phyloP scores from a whole-genome alignment of 2,113 vertebrate genomes.

The Labeo rohita region DNA sequence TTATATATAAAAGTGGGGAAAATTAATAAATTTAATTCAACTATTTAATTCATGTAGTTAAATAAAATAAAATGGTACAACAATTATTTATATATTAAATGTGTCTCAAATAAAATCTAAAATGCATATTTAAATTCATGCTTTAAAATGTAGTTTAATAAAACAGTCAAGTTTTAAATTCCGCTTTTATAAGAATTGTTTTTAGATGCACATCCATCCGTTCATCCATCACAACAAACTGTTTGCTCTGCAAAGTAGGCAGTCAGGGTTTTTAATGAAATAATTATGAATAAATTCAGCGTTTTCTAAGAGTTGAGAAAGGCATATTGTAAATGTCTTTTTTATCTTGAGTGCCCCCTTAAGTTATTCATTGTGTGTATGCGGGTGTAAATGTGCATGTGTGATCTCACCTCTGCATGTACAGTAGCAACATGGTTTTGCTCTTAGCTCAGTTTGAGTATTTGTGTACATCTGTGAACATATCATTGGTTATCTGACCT shows the following conservation, averaged over 20 bases:
- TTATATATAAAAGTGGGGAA: neutral
- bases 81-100: too few species aligned
- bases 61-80: neutral
- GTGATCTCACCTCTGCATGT: neutral
- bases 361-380: constrained; percentile 17
- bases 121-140: neutral
- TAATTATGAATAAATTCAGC: neutral
- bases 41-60: neutral
- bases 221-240: neutral
- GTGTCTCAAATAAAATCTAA: neutral
- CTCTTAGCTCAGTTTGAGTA: neutral
- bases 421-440: neutral
- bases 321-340: neutral
- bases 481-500: neutral
- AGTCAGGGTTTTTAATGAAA: neutral
- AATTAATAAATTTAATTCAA: neutral
- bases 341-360: neutral
- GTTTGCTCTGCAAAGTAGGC: neutral
- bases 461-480: neutral
- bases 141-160: neutral
- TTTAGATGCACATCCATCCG: neutral
- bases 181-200: neutral
- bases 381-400: neutral
- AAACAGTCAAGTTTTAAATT: neutral
- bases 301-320: neutral